Evolutionary conservation across 2,888 invertebrate genomes (phyloP), one percentile per base, ranked within the genome.

Genomic region (Hipparchia semele): DNA sequence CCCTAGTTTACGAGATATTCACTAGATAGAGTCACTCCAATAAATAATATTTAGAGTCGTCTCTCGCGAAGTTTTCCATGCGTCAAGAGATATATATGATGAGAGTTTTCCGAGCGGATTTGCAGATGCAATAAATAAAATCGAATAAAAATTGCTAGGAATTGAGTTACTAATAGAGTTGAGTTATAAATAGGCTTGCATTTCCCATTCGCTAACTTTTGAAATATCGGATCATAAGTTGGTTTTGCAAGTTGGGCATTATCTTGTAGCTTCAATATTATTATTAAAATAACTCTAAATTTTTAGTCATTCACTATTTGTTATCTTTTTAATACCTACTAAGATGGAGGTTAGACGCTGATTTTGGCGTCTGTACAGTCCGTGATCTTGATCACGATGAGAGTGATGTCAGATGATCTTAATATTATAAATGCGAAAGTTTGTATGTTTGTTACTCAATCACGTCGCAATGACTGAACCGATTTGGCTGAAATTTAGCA

Each of bases 51-150:
- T 49, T 9, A 49, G 53, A 65, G 64, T 64, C 49, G 23, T 51
- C 2, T 23, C 12, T 0, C 51, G 53, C 2, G 23, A 49, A 64
- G 64, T 51, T 67, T 45, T 56, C 39, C 39, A 67, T 67, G 56
- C 67, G 39, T 46, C 54, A 3, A 23, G 56, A 67, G 69, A 74
- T 66, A 66, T 66, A 66, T 70, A 71, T 51, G 56, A 71, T 51
- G 56, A 46, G 7, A 72, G 74, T 58, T 64, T 62, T n/a, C 58
- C 60, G 66, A 33, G 61, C 46, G 58, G 54, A 46, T 70, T 62
- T 64, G 71, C 71, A 71, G 70, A 64, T 51, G 78, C 74, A 75
- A 79, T 79, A 75, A 73, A 74, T 72, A 74, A 75, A 66, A 77
- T 76, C 75, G 73, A 76, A 79, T 77, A 13, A 64, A 64, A 49